A percentile compares a stretch with the other conserved stretches of the same genome.
phyloP scores from a whole-genome alignment of 2,797 vertebrate genomes.

The Psittacula derbiana region DNA sequence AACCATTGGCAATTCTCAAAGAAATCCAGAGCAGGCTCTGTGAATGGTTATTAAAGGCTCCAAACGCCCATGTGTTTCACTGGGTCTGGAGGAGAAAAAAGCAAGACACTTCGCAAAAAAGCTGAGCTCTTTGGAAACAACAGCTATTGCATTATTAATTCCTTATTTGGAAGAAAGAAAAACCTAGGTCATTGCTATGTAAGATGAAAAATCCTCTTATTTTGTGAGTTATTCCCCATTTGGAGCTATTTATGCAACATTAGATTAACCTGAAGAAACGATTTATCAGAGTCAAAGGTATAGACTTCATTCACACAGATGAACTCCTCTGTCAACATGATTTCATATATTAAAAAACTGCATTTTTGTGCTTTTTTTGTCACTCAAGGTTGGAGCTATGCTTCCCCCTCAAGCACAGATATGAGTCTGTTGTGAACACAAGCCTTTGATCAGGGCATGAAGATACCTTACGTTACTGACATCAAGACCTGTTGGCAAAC shows the following conservation, averaged over 20 bases:
- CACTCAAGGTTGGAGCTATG: accelerated
- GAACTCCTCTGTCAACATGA: background rate
- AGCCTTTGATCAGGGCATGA: background rate
- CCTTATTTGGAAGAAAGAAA: conserved; percentile 45
- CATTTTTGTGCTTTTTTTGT: background rate
- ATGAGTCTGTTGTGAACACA: background rate
- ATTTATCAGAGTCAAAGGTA: background rate
- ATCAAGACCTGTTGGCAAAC: background rate
- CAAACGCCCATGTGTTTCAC: background rate
- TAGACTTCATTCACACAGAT: background rate
- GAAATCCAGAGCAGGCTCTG: conserved; percentile 39
- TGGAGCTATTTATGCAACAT: background rate
- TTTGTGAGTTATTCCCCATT: background rate
- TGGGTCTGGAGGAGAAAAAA: background rate
- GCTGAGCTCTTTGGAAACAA: conserved; percentile 35
- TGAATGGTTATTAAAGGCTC: background rate
- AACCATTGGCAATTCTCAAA: background rate
- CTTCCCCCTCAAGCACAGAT: background rate
- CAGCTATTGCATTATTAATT: conserved; percentile 27
- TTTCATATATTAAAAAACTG: background rate
- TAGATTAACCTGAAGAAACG: background rate
- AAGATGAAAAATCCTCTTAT: background rate
- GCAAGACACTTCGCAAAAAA: background rate
- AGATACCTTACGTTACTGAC: background rate
- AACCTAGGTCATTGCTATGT: background rate